Evolutionary conservation across 2,888 invertebrate genomes (phyloP), one percentile per base, ranked within the genome.

Genomic region (Stenichneumon culpator): DNA sequence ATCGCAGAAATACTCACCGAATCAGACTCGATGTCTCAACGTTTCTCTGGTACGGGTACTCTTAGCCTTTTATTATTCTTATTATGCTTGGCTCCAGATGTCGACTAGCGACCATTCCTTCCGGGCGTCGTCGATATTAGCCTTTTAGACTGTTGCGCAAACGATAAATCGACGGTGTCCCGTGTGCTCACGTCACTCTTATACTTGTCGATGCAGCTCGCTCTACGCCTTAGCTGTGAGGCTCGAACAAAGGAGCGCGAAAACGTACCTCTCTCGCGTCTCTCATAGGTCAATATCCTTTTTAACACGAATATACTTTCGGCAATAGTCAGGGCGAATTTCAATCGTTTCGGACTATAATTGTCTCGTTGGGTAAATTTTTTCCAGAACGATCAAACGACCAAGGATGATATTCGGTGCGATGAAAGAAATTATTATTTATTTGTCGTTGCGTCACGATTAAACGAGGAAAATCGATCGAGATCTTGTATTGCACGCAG

Each of bases 1-100:
- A 65, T 36, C 67, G 19, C 28, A 25, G 32, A 79, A 72, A 57
- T 72, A 86, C 87, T 85, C 65, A 86, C 87, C 84, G 25, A 44
- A 72, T 52, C 70, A 32, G 77, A 72, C 52, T 69, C 14, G 73
- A 77, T 60, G 67, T 54, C 50, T 78, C 57, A 3, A 6, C 60
- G 73, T 74, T 47, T 47, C 60, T 60, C 39, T 32, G 47, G 72
- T 39, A 50, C 60, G 54, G 63, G 5, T 32, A 22, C 67, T 68
- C 73, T 28, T 28, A 28, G 28, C 28, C 28, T 47, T 57, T 72
- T 22, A 54, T 52, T 54, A 69, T n/a, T 25, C 28, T 32, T 32
- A 32, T 4, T 69, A 32, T 32, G 3, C 28, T 28, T 28, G 3
- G 28, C 28, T 28, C 3, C 3, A 0, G 2, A 28, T 28, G 28